phyloP scores from a whole-genome alignment of 2,797 vertebrate species.

The Diplodus puntazzo region DNA sequence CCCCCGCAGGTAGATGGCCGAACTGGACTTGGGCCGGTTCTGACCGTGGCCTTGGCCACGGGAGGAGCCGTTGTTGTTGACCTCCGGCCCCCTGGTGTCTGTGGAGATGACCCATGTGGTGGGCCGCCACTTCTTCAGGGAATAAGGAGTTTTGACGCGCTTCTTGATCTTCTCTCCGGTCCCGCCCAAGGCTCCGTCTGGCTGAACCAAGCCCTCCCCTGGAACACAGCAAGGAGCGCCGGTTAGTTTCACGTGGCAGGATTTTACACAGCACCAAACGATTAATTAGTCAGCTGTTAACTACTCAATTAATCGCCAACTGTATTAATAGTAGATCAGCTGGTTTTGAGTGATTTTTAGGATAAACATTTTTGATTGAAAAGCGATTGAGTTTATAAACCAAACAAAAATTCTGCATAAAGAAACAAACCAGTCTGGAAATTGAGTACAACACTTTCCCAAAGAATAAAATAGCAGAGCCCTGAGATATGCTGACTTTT shows the following conservation, averaged over 20 bases:
- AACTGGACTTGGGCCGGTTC: slow-evolving; percentile 92
- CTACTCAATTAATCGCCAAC: too few species aligned
- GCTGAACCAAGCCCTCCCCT: slow-evolving; percentile 86
- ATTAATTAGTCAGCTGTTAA: too few species aligned
- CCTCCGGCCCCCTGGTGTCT: slow-evolving; percentile 91
- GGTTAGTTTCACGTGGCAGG: slow-evolving; percentile 19
- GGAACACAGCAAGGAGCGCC: slow-evolving; percentile 47
- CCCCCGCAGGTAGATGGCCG: slow-evolving; percentile 91
- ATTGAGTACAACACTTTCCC: too few species aligned
- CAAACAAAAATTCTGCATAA: too few species aligned
- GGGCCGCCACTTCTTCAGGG: slow-evolving; percentile 97
- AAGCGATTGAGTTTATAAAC: too few species aligned
- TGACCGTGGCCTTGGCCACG: slow-evolving; percentile 71
- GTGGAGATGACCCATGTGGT: slow-evolving; percentile 98
- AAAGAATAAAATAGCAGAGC: not conserved
- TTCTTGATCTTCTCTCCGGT: slow-evolving; percentile 98
- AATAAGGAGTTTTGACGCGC: slow-evolving; percentile 98
- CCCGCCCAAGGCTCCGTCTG: slow-evolving; percentile 88
- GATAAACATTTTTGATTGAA: not conserved
- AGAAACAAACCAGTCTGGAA: too few species aligned
- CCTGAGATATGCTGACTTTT: not conserved
- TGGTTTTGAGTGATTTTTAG: too few species aligned
- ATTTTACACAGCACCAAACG: slow-evolving; percentile 12
- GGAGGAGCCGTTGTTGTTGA: slow-evolving; percentile 86
- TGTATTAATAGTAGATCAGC: too few species aligned